Evolutionary conservation across 2,113 vertebrate species (phyloP), one percentile per base, ranked within the genome.

Genomic region (Myanophis thanlyinensis): DNA sequence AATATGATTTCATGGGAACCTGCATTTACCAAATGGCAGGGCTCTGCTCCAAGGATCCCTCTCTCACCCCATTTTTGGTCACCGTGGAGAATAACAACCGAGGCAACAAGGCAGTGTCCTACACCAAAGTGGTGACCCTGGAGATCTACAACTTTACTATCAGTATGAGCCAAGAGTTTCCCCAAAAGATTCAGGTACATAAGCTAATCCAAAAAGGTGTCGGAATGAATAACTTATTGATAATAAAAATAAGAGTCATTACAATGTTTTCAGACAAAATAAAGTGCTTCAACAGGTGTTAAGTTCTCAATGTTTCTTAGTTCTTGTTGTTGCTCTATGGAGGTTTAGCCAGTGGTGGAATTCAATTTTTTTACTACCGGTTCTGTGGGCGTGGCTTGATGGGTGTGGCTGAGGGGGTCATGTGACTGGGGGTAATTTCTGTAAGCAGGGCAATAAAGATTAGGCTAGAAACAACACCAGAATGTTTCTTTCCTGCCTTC

Each of bases 1-100:
- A 48, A 3, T 96, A 93, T 27, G 94, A 97, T 49, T 97, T 97
- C 91, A 97, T 97, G 59, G 97, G 97, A 47, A 97, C 96, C 1
- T 97, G 97, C 5, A 91, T 89, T 20, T 97, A 97, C 56, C 85
- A 97, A n/a, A 91, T 98, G 54, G 96, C 91, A 0, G 94, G 92
- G 3, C 67, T 95, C 0, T 96, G 97, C 23, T 96, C 96, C 22
- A 2, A 30, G 18, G 95, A 94, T 5, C 0, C 53, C 0, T 12
- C 44, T 73, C 91, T 95, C 0, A 85, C 93, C 0, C 89, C 87
- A 2, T 97, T 98, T 94, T 94, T 94, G 2, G 97, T 97, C 80
- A 95, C 94, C 3, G 97, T 96, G 30, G 95, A 95, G 51, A 98
- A 98, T 87, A 93, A 96, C 40, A 48, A 87, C 1, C 96, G 88